Evolutionary conservation across 2,113 vertebrate genomes (phyloP), one percentile per base, ranked within the genome.

Genomic region (Calyptomena viridis): DNA sequence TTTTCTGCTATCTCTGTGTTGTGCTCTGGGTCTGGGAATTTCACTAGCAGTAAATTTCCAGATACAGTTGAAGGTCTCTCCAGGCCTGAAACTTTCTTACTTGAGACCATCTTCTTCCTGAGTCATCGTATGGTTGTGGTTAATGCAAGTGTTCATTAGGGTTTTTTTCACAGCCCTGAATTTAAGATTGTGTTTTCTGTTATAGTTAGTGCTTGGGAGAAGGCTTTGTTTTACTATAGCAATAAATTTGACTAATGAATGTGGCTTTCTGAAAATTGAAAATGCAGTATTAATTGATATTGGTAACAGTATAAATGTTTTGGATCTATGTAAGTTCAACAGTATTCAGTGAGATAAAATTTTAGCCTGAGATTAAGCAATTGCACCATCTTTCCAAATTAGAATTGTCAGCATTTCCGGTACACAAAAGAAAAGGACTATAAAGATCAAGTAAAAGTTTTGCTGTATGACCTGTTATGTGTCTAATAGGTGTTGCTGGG

Each of bases 61-160:
- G 24, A 14, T 87, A 12, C 35, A 64, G 24, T 21, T 47, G 13
- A 58, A 84, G 47, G 23, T 49, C 11, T 75, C 52, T 58, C 16
- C 22, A 53, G 22, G 37, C 37, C 49, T 46, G n/a, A 88, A 25
- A 55, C 11, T 64, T 93, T 11, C 28, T 72, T 47, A 22, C 52
- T 84, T 80, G 31, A 68, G 46, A 53, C 35, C 24, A 5, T 80
- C 68, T 69, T 62, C 28, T 63, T 64, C 15, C 44, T 5, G 9
- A 46, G 23, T 53, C 4, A 4, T 37, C 0, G 0, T 50, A 12
- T 28, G 10, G 24, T 42, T 73, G 16, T 72, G 39, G 56, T 31
- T 47, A 72, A 35, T 44, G 35, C 37, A 84, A 78, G 24, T 8
- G 14, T 87, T 82, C 66, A 9, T 58, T 1, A 46, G 42, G 3